Conservation (phyloP, 2,113 vertebrate species). For the Xiphophorus hellerii region DNA sequence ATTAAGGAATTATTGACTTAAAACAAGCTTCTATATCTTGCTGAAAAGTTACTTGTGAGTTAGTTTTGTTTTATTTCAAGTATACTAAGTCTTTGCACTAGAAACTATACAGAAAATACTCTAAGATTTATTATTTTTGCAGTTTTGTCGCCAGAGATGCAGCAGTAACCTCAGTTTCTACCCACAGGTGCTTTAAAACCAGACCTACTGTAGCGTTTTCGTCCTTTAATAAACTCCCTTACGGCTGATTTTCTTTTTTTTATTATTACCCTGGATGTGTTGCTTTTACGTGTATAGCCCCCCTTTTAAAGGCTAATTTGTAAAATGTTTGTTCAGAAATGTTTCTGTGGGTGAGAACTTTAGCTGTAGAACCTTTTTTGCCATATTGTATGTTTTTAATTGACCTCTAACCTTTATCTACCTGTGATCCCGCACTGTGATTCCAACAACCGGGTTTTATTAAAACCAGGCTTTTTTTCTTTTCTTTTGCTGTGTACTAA, state of each 20-base stretch:
- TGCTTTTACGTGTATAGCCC: background rate
- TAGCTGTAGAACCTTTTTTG: background rate
- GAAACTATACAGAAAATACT: too few species aligned
- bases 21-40: too few species aligned
- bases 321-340: slow-evolving; percentile 17
- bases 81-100: too few species aligned
- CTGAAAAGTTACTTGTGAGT: too few species aligned
- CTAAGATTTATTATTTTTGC: too few species aligned
- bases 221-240: background rate
- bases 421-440: slow-evolving; percentile 65
- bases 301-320: background rate
- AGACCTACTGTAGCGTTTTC: slow-evolving; percentile 15
- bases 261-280: slow-evolving; percentile 1
- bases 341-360: background rate
- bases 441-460: slow-evolving; percentile 19
- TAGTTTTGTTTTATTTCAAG: too few species aligned
- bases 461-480: slow-evolving; percentile 4
- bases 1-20: too few species aligned
- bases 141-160: slow-evolving; percentile 17
- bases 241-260: background rate
- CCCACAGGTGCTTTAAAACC: slow-evolving; percentile 20
- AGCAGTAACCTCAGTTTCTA: slow-evolving; percentile 17
- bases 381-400: slow-evolving; percentile 26
- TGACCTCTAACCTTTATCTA: slow-evolving; percentile 47
- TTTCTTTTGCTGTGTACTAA: slow-evolving; percentile 18